These are phyloP conservation scores for Charadrius vociferus DNA, from an alignment of 2,113 vertebrate genomes.

Conservation along the genomic window DNA sequence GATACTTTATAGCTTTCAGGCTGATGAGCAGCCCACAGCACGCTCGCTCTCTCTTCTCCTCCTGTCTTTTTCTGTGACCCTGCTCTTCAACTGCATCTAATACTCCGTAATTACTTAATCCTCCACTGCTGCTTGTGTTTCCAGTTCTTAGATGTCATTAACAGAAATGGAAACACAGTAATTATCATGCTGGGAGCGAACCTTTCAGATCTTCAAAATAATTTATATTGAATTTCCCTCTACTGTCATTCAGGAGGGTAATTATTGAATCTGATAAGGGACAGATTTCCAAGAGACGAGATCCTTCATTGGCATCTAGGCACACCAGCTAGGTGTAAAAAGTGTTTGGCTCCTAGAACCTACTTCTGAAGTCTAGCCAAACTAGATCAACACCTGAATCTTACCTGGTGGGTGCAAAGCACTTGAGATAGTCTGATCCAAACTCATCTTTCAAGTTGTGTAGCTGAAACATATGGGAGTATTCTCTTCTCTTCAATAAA, in stretches of 20 bases:
- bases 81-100: slow-evolving; percentile 69
- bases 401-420: not conserved
- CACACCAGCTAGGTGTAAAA: not conserved
- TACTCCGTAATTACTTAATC: slow-evolving; percentile 77
- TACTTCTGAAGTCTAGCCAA: not conserved
- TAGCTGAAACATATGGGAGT: not conserved
- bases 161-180: slow-evolving; percentile 48
- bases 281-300: not conserved
- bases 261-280: not conserved
- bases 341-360: not conserved
- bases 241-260: not conserved
- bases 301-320: not conserved
- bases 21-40: slow-evolving; percentile 33
- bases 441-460: not conserved
- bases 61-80: slow-evolving; percentile 64
- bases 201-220: slow-evolving; percentile 2
- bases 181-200: not conserved
- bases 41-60: not conserved
- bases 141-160: slow-evolving; percentile 62
- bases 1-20: slow-evolving; percentile 45
- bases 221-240: slow-evolving; percentile 9
- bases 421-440: not conserved
- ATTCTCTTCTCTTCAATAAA: not conserved
- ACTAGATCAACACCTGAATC: not conserved
- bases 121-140: slow-evolving; percentile 45